Percentiles rank a stretch among this genome's conserved stretches.
Evolutionary conservation across 2,888 invertebrate species (phyloP).

Genomic region (Hipparchia sbordonii): DNA sequence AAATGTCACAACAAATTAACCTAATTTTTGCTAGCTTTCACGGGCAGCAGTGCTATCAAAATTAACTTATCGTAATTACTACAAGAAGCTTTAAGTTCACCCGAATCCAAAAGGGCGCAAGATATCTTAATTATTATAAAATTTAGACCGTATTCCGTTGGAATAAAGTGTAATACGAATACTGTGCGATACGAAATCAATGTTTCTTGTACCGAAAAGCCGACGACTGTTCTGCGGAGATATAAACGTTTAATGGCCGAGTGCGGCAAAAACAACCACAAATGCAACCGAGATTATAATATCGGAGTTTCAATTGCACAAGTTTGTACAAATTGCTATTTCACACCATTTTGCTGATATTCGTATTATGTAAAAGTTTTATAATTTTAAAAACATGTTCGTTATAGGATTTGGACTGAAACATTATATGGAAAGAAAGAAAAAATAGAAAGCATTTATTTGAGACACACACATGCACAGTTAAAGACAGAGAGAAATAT

Average conservation of each 20-base stretch:
- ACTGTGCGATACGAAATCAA: conserved; percentile 37
- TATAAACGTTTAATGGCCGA: conserved; percentile 64
- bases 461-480: too few relatives aligned
- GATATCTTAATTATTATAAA: conserved; percentile 3
- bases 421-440: too few relatives aligned
- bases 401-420: too few relatives aligned
- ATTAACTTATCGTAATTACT: conserved; percentile 32
- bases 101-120: conserved; percentile 19
- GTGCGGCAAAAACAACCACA: conserved; percentile 69
- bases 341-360: conserved; percentile 64
- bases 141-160: conserved; percentile 23
- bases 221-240: conserved; percentile 62
- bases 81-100: conserved; percentile 28
- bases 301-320: conserved; percentile 79
- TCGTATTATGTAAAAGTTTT: conserved; percentile 8
- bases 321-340: conserved; percentile 75
- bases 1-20: conserved; percentile 11
- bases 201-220: conserved; percentile 45
- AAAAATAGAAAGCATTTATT: too few relatives aligned
- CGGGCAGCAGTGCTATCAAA: conserved; percentile 24
- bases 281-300: conserved; percentile 75
- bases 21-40: conserved; percentile 24
- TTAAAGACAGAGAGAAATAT: too few relatives aligned
- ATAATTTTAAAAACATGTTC: not conserved
- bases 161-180: conserved; percentile 25